These are phyloP conservation scores for Tricholauxania praeusta DNA, from an alignment of 2,888 invertebrate genomes.

Conservation along the genomic window DNA sequence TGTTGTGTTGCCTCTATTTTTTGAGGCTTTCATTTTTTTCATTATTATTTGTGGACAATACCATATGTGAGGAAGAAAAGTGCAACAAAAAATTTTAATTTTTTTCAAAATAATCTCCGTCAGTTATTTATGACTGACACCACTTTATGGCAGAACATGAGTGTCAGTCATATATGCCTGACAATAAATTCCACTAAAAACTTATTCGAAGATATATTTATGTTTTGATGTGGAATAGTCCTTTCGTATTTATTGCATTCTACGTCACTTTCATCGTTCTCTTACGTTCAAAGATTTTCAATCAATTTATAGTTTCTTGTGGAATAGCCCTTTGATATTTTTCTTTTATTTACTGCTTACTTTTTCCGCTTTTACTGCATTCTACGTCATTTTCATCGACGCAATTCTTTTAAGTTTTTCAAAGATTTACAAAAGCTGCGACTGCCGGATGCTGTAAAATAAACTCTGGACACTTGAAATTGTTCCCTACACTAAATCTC, in stretches of 20 bases:
- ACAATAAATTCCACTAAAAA: no score
- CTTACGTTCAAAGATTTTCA: no score
- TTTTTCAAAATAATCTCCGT: no score
- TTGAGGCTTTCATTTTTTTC: constrained; percentile 14
- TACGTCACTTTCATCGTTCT: constrained; percentile 1
- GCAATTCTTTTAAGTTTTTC: constrained; percentile 2
- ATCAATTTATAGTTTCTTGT: no score
- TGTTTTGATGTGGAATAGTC: no score
- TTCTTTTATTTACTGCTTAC: not conserved
- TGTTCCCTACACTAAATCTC: not conserved
- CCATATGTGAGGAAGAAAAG: no score
- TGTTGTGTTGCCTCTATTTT: constrained; percentile 1
- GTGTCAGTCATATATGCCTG: no score
- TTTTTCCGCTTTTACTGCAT: not conserved
- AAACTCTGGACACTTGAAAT: constrained; percentile 1
- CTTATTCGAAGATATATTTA: no score
- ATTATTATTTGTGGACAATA: constrained; percentile 19
- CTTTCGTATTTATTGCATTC: not conserved
- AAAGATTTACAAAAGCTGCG: constrained; percentile 7
- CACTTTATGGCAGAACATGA: no score
- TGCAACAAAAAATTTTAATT: no score
- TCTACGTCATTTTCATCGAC: not conserved
- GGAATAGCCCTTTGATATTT: no score
- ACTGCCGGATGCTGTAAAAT: constrained; percentile 19
- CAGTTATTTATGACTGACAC: no score